Percentiles rank a stretch among this genome's conserved stretches.
Conservation (phyloP, 1,140 invertebrate species). For the Diprion similis region DNA sequence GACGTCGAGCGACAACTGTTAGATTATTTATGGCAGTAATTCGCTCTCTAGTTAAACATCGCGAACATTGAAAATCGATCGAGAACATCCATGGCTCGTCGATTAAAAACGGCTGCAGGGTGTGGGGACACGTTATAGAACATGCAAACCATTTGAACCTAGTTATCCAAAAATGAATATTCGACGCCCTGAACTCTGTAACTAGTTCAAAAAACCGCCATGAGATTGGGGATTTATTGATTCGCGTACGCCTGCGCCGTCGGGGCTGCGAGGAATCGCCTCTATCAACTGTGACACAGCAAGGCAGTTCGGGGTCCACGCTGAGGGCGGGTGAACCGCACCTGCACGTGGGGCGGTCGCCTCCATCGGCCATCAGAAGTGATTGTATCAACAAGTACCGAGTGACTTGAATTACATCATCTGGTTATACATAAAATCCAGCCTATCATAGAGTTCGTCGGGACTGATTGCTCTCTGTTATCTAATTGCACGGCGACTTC, state of each 20-base stretch:
- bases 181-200: too few species aligned
- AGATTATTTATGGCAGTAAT: too few species aligned
- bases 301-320: neutral
- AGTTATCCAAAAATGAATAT: too few species aligned
- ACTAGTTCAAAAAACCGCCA: neutral
- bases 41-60: too few species aligned
- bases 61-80: too few species aligned
- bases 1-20: too few species aligned
- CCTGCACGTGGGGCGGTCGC: conserved; percentile 42
- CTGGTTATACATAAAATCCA: neutral
- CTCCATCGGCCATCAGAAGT: conserved; percentile 18
- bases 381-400: conserved; percentile 40
- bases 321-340: conserved; percentile 36
- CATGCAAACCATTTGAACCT: too few species aligned
- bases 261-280: conserved; percentile 22
- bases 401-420: neutral
- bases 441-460: neutral
- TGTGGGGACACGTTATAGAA: too few species aligned
- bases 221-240: neutral
- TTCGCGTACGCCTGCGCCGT: conserved; percentile 10
- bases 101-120: too few species aligned
- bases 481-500: too few species aligned
- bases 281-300: conserved; percentile 21
- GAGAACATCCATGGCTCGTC: too few species aligned
- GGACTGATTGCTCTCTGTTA: neutral